Percentiles rank a stretch among this genome's conserved stretches.
phyloP scores from a whole-genome alignment of 2,888 invertebrate species.

The Meteorus colon region DNA sequence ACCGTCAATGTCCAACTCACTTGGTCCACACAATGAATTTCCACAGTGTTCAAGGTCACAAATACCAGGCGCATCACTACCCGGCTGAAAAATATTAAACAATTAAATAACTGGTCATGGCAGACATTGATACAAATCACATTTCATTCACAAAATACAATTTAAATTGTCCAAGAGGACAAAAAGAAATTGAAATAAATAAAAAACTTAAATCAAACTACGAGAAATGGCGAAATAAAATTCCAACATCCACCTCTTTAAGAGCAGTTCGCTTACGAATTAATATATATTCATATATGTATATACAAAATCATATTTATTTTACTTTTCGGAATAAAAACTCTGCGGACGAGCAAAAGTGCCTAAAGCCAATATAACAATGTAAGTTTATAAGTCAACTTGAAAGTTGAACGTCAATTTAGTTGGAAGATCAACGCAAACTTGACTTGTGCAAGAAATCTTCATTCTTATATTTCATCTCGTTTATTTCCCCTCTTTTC shows the following conservation, averaged over 20 bases:
- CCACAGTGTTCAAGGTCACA: conserved; percentile 90
- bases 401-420: conserved; percentile 6
- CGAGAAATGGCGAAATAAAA: too few relatives aligned
- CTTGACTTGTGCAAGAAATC: background rate
- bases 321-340: background rate
- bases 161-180: background rate
- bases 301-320: background rate
- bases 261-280: too few relatives aligned
- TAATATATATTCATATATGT: too few relatives aligned
- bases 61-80: conserved; percentile 77
- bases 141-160: background rate
- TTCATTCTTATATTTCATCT: background rate
- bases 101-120: background rate
- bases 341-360: background rate
- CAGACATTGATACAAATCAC: background rate
- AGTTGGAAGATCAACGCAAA: conserved; percentile 11
- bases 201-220: background rate
- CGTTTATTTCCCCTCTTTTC: background rate
- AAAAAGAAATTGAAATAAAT: background rate
- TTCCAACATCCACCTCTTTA: too few relatives aligned
- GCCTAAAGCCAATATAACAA: background rate
- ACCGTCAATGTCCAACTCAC: conserved; percentile 68
- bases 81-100: conserved; percentile 73
- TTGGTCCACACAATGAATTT: conserved; percentile 80
- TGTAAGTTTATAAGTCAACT: conserved; percentile 1